Percentiles rank a stretch among this genome's conserved stretches.
Evolutionary conservation across 2,888 invertebrate species (phyloP).

Genomic region (Yponomeuta sedellus): DNA sequence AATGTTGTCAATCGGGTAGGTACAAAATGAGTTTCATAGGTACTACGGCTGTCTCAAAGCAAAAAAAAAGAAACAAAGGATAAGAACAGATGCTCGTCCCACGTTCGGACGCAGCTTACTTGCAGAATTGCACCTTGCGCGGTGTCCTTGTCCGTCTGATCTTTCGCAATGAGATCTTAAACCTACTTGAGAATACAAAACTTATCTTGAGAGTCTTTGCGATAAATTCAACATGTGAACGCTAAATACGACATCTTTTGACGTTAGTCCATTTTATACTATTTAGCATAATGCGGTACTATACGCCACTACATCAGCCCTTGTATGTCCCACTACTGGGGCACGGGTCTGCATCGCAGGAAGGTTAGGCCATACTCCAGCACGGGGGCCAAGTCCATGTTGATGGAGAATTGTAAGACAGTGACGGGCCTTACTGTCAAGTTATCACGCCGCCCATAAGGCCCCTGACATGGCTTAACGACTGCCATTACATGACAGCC

Average conservation of each 20-base stretch:
- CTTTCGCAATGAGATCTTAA: background rate
- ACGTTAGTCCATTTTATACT: background rate
- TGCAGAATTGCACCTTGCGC: conserved; percentile 1
- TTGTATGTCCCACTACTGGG: too few species aligned
- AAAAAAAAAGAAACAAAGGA: background rate
- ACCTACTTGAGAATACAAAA: background rate
- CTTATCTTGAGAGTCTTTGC: background rate
- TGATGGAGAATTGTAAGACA: too few species aligned
- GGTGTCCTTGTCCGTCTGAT: background rate
- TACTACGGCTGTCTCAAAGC: background rate
- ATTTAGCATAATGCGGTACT: too few species aligned
- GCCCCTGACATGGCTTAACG: too few species aligned
- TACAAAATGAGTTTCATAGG: background rate
- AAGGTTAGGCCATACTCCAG: too few species aligned
- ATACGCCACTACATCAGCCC: too few species aligned
- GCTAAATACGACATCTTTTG: background rate
- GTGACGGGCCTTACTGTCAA: too few species aligned
- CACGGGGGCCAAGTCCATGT: too few species aligned
- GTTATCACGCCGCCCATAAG: too few species aligned
- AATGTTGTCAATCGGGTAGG: background rate
- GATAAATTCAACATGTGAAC: background rate
- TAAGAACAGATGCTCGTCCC: background rate
- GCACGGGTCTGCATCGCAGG: too few species aligned
- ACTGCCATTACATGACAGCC: too few species aligned
- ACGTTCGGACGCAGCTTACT: background rate